Percentiles rank a stretch among this genome's conserved stretches.
phyloP scores from a whole-genome alignment of 2,113 vertebrate species.

The Neodon shergylaensis region DNA sequence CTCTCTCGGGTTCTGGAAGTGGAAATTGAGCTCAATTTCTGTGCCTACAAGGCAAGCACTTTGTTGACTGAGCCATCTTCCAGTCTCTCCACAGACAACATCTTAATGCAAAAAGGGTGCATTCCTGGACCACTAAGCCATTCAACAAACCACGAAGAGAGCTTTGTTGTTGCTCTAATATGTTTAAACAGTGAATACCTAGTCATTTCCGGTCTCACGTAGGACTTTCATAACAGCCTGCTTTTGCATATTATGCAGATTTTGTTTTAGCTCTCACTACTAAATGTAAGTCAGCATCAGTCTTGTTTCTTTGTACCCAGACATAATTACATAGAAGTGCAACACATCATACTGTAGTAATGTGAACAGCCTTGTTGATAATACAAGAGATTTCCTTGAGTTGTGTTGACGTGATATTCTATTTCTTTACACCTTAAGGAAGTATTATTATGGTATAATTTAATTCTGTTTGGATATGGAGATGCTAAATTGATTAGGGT shows the following conservation, averaged over 20 bases:
- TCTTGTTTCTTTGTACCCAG: background rate
- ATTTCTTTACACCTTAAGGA: background rate
- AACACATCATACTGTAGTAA: background rate
- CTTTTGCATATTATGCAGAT: background rate
- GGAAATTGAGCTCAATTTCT: background rate
- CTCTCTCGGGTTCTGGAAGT: background rate
- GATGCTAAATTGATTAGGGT: background rate
- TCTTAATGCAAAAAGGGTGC: background rate
- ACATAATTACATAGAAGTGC: background rate
- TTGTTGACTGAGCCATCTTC: background rate
- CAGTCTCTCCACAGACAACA: background rate
- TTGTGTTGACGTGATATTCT: background rate
- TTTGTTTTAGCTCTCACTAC: background rate
- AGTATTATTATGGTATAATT: background rate
- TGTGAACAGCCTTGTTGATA: background rate
- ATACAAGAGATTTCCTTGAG: background rate
- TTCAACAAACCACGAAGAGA: conserved; percentile 23
- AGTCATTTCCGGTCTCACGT: background rate
- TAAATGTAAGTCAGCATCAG: background rate
- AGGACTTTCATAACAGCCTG: background rate
- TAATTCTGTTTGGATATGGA: background rate
- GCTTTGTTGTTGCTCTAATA: background rate
- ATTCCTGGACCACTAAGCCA: background rate
- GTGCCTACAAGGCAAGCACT: background rate
- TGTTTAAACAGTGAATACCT: background rate